A percentile compares a stretch with the other conserved stretches of the same genome.
Conservation (phyloP, 1,140 invertebrate species). For the Chlorops oryzae region DNA sequence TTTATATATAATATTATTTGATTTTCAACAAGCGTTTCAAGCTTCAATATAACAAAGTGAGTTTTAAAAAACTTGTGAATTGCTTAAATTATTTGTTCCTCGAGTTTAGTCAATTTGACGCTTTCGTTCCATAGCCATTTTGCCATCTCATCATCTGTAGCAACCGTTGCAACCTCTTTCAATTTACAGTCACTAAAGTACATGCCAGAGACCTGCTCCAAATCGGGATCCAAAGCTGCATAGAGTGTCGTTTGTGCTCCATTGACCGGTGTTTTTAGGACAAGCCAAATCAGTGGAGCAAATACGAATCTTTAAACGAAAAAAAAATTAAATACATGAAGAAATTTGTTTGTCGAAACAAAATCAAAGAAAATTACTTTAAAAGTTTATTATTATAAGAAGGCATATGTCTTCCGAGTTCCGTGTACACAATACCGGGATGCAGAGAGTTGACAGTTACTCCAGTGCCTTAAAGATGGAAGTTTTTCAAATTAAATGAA, state of each 20-base stretch:
- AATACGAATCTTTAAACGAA: constrained; percentile 57
- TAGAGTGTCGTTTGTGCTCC: constrained; percentile 67
- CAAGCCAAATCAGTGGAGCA: constrained; percentile 64
- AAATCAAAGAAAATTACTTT: no score
- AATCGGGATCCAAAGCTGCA: constrained; percentile 59
- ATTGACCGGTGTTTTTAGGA: constrained; percentile 62
- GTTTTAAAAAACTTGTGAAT: constrained; percentile 37
- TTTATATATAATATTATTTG: background rate
- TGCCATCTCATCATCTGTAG: background rate
- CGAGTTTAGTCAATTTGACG: background rate
- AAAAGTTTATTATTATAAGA: constrained; percentile 57
- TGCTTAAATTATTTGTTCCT: background rate
- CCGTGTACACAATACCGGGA: constrained; percentile 76
- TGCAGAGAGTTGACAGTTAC: constrained; percentile 75
- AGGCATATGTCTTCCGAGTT: no score
- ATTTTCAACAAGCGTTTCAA: background rate
- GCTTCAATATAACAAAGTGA: constrained; percentile 58
- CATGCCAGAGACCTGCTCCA: constrained; percentile 56
- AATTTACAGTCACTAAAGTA: background rate
- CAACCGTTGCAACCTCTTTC: background rate
- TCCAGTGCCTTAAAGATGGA: constrained; percentile 55
- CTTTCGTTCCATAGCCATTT: background rate
- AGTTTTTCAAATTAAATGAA: no score
- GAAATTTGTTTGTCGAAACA: constrained; percentile 64
- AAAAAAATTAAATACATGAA: constrained; percentile 54